A percentile compares a stretch with the other conserved stretches of the same genome.
These are phyloP conservation scores for Trichomalopsis sarcophagae DNA, from an alignment of 1,140 invertebrate genomes.

Conservation along the genomic window DNA sequence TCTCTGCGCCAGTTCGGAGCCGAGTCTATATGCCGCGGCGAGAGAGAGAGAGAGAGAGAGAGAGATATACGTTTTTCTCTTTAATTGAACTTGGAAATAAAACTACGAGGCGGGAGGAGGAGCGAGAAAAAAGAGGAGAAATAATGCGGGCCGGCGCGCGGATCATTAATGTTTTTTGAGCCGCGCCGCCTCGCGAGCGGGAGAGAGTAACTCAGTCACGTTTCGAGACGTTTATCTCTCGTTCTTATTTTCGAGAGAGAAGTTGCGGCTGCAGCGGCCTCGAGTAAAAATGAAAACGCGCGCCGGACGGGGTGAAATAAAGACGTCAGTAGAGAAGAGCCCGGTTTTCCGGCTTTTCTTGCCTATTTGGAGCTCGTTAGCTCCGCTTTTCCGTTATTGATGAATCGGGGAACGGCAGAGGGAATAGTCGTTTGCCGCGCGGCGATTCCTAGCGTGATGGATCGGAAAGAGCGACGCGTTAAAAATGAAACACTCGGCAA, in stretches of 20 bases:
- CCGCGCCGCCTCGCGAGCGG: conserved; percentile 17
- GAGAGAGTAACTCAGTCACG: conserved; percentile 50
- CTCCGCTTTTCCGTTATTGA: conserved; percentile 19
- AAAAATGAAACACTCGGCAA: no score
- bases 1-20: no score
- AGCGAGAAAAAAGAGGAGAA: background rate
- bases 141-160: conserved; percentile 37
- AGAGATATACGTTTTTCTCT: conserved; percentile 23
- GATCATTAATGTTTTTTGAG: conserved; percentile 50
- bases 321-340: background rate
- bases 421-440: no score
- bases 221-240: conserved; percentile 31
- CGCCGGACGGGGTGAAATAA: conserved; percentile 1
- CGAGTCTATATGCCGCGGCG: no score
- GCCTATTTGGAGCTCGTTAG: background rate
- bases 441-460: no score
- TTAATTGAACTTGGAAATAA: conserved; percentile 47
- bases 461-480: no score
- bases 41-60: no score
- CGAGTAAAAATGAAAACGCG: conserved; percentile 37
- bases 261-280: conserved; percentile 18
- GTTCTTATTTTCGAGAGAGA: conserved; percentile 45
- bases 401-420: no score
- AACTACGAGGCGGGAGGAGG: background rate
- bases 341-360: background rate